phyloP scores from a whole-genome alignment of 2,797 vertebrate species.

The Chiloscyllium punctatum region DNA sequence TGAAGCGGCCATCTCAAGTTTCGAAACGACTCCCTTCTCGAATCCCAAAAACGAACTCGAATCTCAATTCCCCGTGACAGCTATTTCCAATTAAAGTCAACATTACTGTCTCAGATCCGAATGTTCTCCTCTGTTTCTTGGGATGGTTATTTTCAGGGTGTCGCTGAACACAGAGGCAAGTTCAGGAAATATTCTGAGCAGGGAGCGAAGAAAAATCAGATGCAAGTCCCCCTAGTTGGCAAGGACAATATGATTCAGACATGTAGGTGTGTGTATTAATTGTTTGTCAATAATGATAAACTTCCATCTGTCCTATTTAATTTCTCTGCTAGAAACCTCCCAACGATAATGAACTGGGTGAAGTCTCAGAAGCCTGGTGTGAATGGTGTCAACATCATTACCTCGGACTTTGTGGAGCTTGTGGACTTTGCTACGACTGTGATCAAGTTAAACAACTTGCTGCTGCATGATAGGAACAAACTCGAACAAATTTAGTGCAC shows the following conservation, averaged over 20 bases:
- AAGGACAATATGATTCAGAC: not conserved
- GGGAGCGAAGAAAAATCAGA: not conserved
- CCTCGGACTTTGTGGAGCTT: conserved; percentile 95
- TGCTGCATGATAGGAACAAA: conserved; percentile 57
- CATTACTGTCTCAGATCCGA: not conserved
- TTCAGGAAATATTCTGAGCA: not conserved
- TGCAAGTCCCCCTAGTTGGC: not conserved
- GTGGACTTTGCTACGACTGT: conserved; percentile 89
- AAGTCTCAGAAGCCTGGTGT: conserved; percentile 79
- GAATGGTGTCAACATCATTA: conserved; percentile 92
- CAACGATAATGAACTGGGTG: conserved; percentile 89
- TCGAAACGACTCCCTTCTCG: too few relatives aligned
- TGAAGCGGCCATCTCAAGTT: too few relatives aligned
- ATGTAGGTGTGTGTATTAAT: not conserved
- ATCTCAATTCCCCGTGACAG: too few relatives aligned
- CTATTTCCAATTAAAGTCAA: not conserved
- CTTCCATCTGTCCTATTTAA: not conserved
- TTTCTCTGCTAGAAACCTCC: conserved; percentile 73
- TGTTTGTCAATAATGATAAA: not conserved
- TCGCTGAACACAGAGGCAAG: not conserved
- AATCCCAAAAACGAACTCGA: too few relatives aligned
- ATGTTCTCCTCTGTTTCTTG: not conserved
- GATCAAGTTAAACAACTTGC: conserved; percentile 80
- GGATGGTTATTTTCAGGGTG: not conserved
- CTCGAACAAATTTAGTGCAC: not conserved